These are phyloP conservation scores for Corythaeola cristata DNA, from an alignment of 2,113 vertebrate genomes.

Conservation along the genomic window DNA sequence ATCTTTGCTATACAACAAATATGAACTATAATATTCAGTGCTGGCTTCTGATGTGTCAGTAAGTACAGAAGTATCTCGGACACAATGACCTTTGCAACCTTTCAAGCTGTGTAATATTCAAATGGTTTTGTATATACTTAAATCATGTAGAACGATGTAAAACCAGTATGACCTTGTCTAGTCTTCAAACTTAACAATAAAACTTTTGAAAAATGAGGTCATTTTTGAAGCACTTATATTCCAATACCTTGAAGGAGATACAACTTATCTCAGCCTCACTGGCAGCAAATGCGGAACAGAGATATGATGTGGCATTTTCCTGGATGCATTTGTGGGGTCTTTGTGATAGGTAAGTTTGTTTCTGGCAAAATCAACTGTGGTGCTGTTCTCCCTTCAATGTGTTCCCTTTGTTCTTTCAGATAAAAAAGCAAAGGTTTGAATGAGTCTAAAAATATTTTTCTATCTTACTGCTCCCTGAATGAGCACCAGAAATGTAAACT, in stretches of 20 bases:
- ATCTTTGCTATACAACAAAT: conserved; percentile 72
- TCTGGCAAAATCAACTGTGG: neutral
- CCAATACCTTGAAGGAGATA: conserved; percentile 26
- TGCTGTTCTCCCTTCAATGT: neutral
- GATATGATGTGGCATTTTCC: neutral
- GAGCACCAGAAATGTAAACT: neutral
- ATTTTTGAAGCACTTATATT: conserved; percentile 49
- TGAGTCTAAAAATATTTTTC: neutral
- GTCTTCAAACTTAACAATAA: conserved; percentile 86
- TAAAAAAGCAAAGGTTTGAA: neutral
- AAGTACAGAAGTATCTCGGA: conserved; percentile 71
- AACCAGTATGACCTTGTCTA: conserved; percentile 83
- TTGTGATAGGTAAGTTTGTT: conserved; percentile 17
- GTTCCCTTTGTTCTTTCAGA: conserved; percentile 14
- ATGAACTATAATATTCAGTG: conserved; percentile 72
- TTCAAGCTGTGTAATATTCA: conserved; percentile 80
- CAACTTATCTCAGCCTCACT: neutral
- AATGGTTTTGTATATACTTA: conserved; percentile 83
- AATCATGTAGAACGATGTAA: conserved; percentile 82
- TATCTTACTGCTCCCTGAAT: neutral
- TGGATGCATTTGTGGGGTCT: neutral
- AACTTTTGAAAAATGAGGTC: conserved; percentile 79
- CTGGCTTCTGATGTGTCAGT: conserved; percentile 74
- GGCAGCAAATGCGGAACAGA: neutral
- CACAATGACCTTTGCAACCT: conserved; percentile 78